Percentiles rank a stretch among this genome's conserved stretches.
Conservation (phyloP, 2,797 vertebrate species). For the Nyctibius grandis region DNA sequence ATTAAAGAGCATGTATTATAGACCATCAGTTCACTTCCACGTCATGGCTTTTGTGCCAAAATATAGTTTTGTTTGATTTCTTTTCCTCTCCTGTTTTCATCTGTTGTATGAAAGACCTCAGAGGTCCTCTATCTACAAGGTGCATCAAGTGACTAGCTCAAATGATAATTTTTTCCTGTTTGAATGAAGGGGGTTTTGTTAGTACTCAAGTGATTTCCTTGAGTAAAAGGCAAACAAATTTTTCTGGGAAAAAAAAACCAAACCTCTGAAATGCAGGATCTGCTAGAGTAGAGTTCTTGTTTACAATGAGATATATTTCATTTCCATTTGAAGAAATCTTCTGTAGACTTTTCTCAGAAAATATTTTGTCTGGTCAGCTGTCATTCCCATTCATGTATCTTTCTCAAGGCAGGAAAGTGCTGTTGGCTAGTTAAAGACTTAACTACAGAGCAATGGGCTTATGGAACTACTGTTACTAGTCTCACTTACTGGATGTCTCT, state of each 20-base stretch:
- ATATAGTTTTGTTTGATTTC: background rate
- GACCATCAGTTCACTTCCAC: background rate
- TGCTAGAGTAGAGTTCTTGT: background rate
- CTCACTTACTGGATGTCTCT: background rate
- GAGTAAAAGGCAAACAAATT: background rate
- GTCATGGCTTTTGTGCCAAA: background rate
- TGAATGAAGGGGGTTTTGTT: background rate
- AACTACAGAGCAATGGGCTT: background rate
- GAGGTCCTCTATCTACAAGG: background rate
- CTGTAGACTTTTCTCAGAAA: background rate
- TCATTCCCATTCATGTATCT: background rate
- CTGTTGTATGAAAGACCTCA: background rate
- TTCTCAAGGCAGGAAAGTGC: background rate
- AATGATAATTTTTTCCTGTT: background rate
- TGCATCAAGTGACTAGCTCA: background rate
- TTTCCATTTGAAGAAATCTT: background rate
- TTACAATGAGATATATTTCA: background rate
- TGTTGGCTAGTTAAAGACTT: background rate
- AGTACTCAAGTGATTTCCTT: background rate
- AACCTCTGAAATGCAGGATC: background rate
- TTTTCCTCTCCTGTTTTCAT: background rate
- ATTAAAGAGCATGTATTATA: background rate
- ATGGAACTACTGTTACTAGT: background rate
- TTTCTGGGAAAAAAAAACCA: fast-evolving
- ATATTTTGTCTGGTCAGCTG: background rate